These are phyloP conservation scores for Alloplasta piceator DNA, from an alignment of 2,888 invertebrate genomes.

Conservation along the genomic window DNA sequence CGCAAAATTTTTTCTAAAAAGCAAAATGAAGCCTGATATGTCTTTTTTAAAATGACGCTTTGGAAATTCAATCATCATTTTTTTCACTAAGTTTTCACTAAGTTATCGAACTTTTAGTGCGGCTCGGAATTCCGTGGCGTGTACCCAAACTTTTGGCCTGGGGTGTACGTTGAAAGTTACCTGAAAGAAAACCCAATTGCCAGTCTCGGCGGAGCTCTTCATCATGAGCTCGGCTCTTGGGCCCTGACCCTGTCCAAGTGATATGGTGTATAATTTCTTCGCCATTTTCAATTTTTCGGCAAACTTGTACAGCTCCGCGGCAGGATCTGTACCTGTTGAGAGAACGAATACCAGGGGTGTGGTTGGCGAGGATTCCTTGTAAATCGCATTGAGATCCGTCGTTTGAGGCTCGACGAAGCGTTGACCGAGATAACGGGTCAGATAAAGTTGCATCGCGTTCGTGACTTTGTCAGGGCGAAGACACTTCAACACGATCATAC, in stretches of 20 bases:
- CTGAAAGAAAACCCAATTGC: slow-evolving; percentile 95
- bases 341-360: slow-evolving; percentile 95
- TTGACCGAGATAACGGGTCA: slow-evolving; percentile 88
- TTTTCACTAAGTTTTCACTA: no score
- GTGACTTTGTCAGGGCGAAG: slow-evolving; percentile 93
- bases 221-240: slow-evolving; percentile 92
- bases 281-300: slow-evolving; percentile 92
- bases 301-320: slow-evolving; percentile 91
- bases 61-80: no score
- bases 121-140: no score
- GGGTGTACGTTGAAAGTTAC: slow-evolving; percentile 79
- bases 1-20: no score
- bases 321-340: slow-evolving; percentile 96
- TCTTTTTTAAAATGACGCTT: no score
- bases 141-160: no score
- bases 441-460: slow-evolving; percentile 91
- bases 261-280: slow-evolving; percentile 91
- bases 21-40: no score
- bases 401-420: slow-evolving; percentile 94
- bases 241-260: slow-evolving; percentile 95
- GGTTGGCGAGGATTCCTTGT: slow-evolving; percentile 90
- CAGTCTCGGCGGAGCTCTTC: slow-evolving; percentile 88
- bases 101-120: no score
- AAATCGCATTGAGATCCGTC: slow-evolving; percentile 92
- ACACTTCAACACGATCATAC: slow-evolving; percentile 90